phyloP scores from a whole-genome alignment of 2,113 vertebrate genomes.

The Sterrhoptilus dennistouni region DNA sequence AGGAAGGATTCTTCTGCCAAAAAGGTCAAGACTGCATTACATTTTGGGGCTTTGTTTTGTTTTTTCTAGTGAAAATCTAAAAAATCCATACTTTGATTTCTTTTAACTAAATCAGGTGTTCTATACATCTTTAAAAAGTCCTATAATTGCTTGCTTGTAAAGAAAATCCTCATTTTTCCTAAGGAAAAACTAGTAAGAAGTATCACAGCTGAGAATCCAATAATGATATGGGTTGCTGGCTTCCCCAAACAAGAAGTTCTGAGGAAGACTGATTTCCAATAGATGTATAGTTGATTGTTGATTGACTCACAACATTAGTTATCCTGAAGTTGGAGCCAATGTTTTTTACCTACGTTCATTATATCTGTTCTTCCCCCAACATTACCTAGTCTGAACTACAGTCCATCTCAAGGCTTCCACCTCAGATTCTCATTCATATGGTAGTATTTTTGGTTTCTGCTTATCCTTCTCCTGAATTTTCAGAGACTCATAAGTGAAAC shows the following conservation, averaged over 20 bases:
- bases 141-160: neutral
- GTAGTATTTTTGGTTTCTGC: neutral
- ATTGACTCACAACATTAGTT: neutral
- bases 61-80: neutral
- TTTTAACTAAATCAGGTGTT: neutral
- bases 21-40: neutral
- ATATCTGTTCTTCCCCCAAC: neutral
- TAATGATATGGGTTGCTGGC: neutral
- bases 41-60: neutral
- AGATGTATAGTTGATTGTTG: rapidly evolving
- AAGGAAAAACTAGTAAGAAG: neutral
- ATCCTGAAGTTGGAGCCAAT: neutral
- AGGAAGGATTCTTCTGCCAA: neutral
- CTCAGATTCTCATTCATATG: neutral
- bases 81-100: neutral
- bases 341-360: neutral
- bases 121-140: neutral
- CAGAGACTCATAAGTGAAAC: neutral
- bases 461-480: neutral
- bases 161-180: neutral
- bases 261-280: neutral
- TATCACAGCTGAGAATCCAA: neutral
- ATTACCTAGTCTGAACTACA: neutral
- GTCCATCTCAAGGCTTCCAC: neutral
- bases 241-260: neutral